A percentile compares a stretch with the other conserved stretches of the same genome.
phyloP scores from a whole-genome alignment of 2,888 invertebrate genomes.

The Perizoma affinitatum region DNA sequence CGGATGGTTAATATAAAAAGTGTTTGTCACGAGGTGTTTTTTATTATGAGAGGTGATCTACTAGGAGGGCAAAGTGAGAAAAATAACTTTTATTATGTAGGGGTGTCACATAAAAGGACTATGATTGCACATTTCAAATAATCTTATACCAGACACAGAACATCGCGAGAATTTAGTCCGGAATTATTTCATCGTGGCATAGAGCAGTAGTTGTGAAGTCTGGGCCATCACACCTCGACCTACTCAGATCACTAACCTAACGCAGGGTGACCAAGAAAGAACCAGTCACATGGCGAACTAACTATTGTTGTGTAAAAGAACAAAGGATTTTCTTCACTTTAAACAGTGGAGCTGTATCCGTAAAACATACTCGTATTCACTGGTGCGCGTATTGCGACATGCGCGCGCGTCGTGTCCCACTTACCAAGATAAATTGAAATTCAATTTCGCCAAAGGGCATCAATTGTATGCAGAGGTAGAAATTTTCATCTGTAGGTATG shows the following conservation, averaged over 20 bases:
- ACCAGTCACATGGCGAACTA: background rate
- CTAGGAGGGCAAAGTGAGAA: too few relatives aligned
- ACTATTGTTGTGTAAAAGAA: constrained; percentile 26
- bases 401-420: constrained; percentile 67
- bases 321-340: constrained; percentile 41
- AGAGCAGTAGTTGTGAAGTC: too few relatives aligned
- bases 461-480: constrained; percentile 62
- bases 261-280: background rate
- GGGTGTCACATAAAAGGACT: too few relatives aligned
- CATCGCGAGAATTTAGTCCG: too few relatives aligned
- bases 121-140: too few relatives aligned
- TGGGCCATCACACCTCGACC: too few relatives aligned
- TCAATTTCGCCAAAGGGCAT: constrained; percentile 80
- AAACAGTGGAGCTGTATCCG: constrained; percentile 57
- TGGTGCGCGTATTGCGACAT: constrained; percentile 69
- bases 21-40: too few relatives aligned
- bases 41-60: too few relatives aligned
- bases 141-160: too few relatives aligned
- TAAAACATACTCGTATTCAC: constrained; percentile 57
- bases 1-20: too few relatives aligned
- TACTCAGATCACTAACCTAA: background rate
- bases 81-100: too few relatives aligned
- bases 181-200: too few relatives aligned
- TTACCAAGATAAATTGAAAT: constrained; percentile 79
- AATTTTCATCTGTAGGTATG: constrained; percentile 29